Conservation (phyloP, 2,113 vertebrate genomes). For the rabbit (Oryctolagus cuniculus) region mOryCun1.1 NC_091436.1:58885501-58886000, state of each 20-base stretch:
- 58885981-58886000: background rate
- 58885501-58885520: background rate
- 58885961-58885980: background rate
- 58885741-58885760: background rate
- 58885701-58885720: background rate
- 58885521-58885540: background rate
- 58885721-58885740: background rate
- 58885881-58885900: background rate
- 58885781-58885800: background rate
- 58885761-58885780: background rate
- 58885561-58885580: background rate
- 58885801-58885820: background rate
- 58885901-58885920: background rate
- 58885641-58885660: background rate
- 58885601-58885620: background rate
- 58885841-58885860: background rate
- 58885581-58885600: background rate
- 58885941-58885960: too few species aligned
- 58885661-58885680: background rate
- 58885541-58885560: slow-evolving; percentile 5
- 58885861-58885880: background rate
- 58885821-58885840: background rate
- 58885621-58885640: background rate
- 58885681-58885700: background rate
- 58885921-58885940: background rate